Base-by-base conservation (phyloP, 2,797 vertebrate genomes). In the Karalla daura region DNA sequence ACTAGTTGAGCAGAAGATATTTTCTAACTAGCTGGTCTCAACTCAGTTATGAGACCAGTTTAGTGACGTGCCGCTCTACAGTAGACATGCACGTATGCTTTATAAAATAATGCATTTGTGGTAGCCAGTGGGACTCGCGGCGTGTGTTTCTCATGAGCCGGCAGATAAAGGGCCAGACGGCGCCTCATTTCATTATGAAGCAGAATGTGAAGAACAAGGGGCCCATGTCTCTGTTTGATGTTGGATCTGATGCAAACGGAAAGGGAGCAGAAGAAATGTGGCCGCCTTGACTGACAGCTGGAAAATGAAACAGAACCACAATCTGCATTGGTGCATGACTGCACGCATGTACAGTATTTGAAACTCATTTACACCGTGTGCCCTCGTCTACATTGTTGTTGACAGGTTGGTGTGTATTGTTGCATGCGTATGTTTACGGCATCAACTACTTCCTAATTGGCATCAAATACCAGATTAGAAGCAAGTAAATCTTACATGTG, bases 281-380 rank as follows among this genome's bases (percentile, higher is more conserved):
- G n/a, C n/a, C 20, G 37, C n/a, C 8, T 63, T 63, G 33, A 63
- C 5, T 63, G 59, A 47, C 46, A 47, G 65, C 40, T 41, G 40
- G 17, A 63, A 24, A 53, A 28, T 53, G 15, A 63, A 69, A 47
- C 20, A 21, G 23, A 4, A 11, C 4, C 32, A 15, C 1, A 7
- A 54, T 41, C 46, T 53, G n/a, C 12, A 32, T 7, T 9, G 15
- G 2, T 18, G 14, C 14, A 49, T 27, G n/a, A 24, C 7, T 45
- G 2, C 4, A 46, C 35, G 5, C 14, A 39, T 37, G 40, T 15
- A 25, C 36, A 43, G 12, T 32, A 12, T 54, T 24, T 43, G n/a
- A 1, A 44, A 69, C 28, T 25, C 5, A 14, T 28, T 11, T 15
- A 49, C 25, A 47, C 0, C 1, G 3, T 21, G 8, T 52, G 12